Evolutionary conservation across 30 jellyfish, hydroid and myxozoan genomes (phyloP).

Genomic region (Aurelia sp.): DNA sequence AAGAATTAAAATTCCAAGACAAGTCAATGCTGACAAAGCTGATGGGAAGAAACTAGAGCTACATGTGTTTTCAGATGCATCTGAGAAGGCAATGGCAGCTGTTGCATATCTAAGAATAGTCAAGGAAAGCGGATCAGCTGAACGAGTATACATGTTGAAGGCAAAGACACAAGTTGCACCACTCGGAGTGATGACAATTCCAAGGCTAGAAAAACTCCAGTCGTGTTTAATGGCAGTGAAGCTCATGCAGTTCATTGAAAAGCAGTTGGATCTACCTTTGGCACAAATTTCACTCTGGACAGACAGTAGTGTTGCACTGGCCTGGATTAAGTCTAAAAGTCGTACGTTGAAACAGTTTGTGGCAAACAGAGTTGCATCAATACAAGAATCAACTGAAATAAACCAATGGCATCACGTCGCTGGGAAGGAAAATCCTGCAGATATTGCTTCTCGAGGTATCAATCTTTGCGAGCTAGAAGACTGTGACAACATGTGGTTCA

Average conservation of each 20-base stretch:
- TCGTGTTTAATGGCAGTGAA: slow-evolving; percentile 43
- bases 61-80: slow-evolving; percentile 59
- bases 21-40: slow-evolving; percentile 17
- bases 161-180: slow-evolving; percentile 28
- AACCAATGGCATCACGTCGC: slow-evolving; percentile 59
- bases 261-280: slow-evolving; percentile 4
- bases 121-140: slow-evolving; percentile 32
- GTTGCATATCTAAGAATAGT: slow-evolving; percentile 34
- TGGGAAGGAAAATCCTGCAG: slow-evolving; percentile 59
- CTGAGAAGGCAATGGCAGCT: slow-evolving; percentile 65
- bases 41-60: slow-evolving; percentile 34
- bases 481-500: slow-evolving; percentile 33
- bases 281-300: slow-evolving; percentile 45
- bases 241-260: slow-evolving; percentile 34
- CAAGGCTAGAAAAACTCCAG: slow-evolving; percentile 63
- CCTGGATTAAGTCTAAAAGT: background rate
- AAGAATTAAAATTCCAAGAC: slow-evolving; percentile 32
- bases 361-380: slow-evolving; percentile 50
- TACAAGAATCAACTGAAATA: slow-evolving; percentile 25
- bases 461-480: slow-evolving; percentile 34
- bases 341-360: slow-evolving; percentile 45
- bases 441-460: slow-evolving; percentile 37
- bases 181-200: slow-evolving; percentile 15
- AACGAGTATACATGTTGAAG: slow-evolving; percentile 11
- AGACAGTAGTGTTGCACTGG: slow-evolving; percentile 37